Percentiles rank a stretch among this genome's conserved stretches.
Evolutionary conservation across 2,797 vertebrate species (phyloP).

Genomic region (Sparus aurata): DNA sequence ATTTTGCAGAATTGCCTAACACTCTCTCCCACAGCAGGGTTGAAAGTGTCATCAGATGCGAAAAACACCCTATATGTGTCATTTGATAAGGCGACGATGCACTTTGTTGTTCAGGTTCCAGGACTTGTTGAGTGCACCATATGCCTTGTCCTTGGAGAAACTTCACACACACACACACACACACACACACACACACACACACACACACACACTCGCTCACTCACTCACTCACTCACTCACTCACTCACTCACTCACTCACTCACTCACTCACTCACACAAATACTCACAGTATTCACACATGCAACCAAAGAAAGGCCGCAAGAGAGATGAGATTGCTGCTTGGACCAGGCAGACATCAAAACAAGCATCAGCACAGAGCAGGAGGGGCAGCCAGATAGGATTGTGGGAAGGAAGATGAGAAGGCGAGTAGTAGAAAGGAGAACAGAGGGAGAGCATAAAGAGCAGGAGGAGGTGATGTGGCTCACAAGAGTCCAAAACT

Average conservation of each 20-base stretch:
- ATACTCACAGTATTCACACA: not conserved
- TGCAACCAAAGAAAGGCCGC: conserved; percentile 12
- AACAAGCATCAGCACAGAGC: conserved; percentile 16
- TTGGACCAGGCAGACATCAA: conserved; percentile 32
- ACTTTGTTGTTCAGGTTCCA: not conserved
- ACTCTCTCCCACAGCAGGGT: no score
- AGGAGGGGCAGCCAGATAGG: conserved; percentile 19
- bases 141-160: conserved; percentile 1
- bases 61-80: not conserved
- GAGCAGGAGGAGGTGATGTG: conserved; percentile 23
- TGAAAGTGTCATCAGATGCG: not conserved
- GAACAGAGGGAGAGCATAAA: conserved; percentile 12
- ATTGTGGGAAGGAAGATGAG: conserved; percentile 34
- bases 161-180: conserved; percentile 1
- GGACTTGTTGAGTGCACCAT: not conserved
- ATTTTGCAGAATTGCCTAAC: not conserved
- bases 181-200: not conserved
- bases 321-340: conserved; percentile 31
- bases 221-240: not conserved
- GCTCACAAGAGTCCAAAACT: conserved; percentile 9
- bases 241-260: not conserved
- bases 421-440: conserved; percentile 23
- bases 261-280: conserved; percentile 7
- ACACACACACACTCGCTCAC: not conserved
- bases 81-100: not conserved